A percentile compares a stretch with the other conserved stretches of the same genome.
Conservation (phyloP, 1,140 invertebrate genomes). For the Hestina assimilis region DNA sequence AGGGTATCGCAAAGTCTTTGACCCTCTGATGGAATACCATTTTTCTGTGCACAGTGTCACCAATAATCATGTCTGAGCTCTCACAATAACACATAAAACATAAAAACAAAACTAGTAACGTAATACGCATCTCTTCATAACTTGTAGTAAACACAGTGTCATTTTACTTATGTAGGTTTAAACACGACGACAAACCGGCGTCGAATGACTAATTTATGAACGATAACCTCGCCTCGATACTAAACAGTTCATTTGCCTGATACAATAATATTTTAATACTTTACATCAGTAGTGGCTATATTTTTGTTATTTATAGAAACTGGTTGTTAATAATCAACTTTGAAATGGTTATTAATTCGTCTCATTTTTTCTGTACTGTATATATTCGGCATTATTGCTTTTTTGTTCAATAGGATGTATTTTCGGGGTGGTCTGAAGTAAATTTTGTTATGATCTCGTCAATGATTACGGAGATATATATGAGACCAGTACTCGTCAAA, state of each 20-base stretch:
- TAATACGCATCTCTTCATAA: constrained; percentile 49
- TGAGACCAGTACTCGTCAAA: no score
- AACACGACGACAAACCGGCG: constrained; percentile 33
- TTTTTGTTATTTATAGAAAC: constrained; percentile 3
- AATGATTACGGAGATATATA: no score
- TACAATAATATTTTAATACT: constrained; percentile 23
- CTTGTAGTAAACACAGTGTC: constrained; percentile 31
- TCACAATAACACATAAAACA: constrained; percentile 50
- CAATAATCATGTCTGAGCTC: constrained; percentile 62
- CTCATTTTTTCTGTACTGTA: no score
- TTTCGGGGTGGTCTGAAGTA: no score
- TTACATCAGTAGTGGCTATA: not conserved
- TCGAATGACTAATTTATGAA: constrained; percentile 41
- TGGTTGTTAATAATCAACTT: no score
- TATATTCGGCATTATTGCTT: no score
- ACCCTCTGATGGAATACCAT: constrained; percentile 73
- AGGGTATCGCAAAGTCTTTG: constrained; percentile 71
- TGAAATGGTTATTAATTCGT: no score
- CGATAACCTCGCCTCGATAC: constrained; percentile 47
- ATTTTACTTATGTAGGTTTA: constrained; percentile 34
- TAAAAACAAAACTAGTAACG: constrained; percentile 39
- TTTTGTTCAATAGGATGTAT: no score
- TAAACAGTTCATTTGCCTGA: constrained; percentile 19
- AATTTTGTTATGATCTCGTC: no score
- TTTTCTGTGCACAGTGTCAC: constrained; percentile 69